phyloP scores from a whole-genome alignment of 2,113 vertebrate species.

The Clarias macrocephalus region DNA sequence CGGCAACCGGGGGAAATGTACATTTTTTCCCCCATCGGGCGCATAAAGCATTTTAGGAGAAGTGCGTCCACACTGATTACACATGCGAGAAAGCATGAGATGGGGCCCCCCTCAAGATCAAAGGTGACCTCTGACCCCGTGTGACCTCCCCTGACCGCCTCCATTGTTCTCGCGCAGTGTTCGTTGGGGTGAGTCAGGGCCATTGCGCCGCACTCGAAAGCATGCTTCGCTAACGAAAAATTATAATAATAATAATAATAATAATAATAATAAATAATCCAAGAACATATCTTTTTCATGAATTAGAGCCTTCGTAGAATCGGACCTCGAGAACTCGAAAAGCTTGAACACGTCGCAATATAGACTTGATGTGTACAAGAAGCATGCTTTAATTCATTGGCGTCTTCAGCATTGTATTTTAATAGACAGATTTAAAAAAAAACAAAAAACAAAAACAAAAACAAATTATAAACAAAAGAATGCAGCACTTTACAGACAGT shows the following conservation, averaged over 20 bases:
- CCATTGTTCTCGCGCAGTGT: conserved; percentile 53
- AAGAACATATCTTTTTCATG: not conserved
- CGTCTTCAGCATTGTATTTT: conserved; percentile 7
- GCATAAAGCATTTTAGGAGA: conserved; percentile 63
- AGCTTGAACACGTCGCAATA: not conserved
- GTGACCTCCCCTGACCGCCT: conserved; percentile 58
- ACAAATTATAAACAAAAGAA: not conserved
- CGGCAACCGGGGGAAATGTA: too few relatives aligned
- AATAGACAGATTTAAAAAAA: not conserved
- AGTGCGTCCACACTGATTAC: conserved; percentile 61
- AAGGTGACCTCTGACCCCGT: conserved; percentile 64
- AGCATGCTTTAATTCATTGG: not conserved
- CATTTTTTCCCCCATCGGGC: conserved; percentile 17
- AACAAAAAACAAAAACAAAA: too few relatives aligned
- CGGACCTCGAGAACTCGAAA: not conserved
- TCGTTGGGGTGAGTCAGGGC: conserved; percentile 59
- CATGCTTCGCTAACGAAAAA: not conserved
- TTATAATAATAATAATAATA: too few relatives aligned
- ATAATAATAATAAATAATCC: not conserved
- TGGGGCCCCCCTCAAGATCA: conserved; percentile 62
- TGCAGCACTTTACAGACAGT: not conserved
- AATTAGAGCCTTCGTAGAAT: not conserved
- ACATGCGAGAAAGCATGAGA: conserved; percentile 48
- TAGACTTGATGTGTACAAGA: not conserved
- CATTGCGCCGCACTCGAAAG: conserved; percentile 31